Evolutionary conservation across 2,888 invertebrate genomes (phyloP).

Genomic region (Zhuqinia jingwanae): DNA sequence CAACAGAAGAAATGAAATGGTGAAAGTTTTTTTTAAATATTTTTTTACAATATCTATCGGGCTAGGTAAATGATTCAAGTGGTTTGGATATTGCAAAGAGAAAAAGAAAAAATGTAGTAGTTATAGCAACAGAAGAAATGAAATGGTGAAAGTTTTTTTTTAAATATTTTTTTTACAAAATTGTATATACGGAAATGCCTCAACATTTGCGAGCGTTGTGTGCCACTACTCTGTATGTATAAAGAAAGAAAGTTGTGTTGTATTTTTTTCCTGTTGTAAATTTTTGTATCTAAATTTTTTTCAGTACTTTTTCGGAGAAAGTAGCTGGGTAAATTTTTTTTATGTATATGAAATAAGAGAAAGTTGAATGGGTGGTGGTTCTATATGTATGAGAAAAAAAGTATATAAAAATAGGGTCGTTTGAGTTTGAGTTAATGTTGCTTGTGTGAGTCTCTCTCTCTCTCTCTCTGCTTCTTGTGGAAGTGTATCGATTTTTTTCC

Average conservation of each 20-base stretch:
- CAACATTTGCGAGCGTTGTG: neutral
- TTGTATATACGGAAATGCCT: too few species aligned
- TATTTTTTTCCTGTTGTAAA: neutral
- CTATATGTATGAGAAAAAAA: too few species aligned
- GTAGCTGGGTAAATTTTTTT: neutral
- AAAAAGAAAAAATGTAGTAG: too few species aligned
- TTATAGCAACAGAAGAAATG: too few species aligned
- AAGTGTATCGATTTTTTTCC: constrained; percentile 26
- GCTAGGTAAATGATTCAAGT: too few species aligned
- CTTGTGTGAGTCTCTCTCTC: neutral
- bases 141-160: too few species aligned
- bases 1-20: too few species aligned
- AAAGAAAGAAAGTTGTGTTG: neutral
- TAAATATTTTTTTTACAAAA: too few species aligned
- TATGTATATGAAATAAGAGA: neutral
- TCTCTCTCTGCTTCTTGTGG: too few species aligned
- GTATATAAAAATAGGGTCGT: neutral
- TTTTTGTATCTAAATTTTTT: neutral
- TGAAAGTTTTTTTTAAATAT: too few species aligned
- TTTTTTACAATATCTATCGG: too few species aligned
- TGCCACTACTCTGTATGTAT: neutral
- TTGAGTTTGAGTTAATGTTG: neutral
- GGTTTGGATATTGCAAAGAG: too few species aligned
- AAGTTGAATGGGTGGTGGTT: neutral
- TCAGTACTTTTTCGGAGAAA: neutral